Evolutionary conservation across 2,113 vertebrate genomes (phyloP), one percentile per base, ranked within the genome.

Genomic region (Salvelinus sp.): DNA sequence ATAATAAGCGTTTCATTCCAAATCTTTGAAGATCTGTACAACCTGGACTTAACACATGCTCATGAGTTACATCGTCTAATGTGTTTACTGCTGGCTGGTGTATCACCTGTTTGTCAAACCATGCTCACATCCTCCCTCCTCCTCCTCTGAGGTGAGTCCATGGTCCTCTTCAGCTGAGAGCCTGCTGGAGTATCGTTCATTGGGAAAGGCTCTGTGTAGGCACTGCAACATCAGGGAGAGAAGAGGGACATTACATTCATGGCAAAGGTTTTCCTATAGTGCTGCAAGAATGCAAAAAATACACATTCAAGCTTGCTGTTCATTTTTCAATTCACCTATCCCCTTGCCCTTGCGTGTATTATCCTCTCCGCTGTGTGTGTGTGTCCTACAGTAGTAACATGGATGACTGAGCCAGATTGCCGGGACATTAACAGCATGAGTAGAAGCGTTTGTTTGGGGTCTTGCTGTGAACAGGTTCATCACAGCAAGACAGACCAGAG

Each of bases 121-220:
- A 74, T 93, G 75, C 73, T 97, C 96, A 18, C 79, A 84, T 0
- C 65, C 79, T n/a, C 91, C 89, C 23, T 96, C 96, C 0, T 98
- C 96, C 0, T 97, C 97, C 89, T 96, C 98, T 0, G 98, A 99
- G 84, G 96, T 98, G 9, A 93, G 95, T 1, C 92, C 93, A 2
- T 95, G 94, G 78, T 98, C 97, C 76, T 97, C 98, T 0, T 98
- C 96, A 0, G 94, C 94, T 48, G 88, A 87, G 2, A 92, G 89
- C 50, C 84, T 3, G 83, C 83, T 0, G 94, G 91, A 74, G 94
- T 73, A 0, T 93, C 85, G 77, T 93, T 96, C 69, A 96, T 90
- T 50, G 95, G 96, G 89, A 97, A 98, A 33, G 97, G 96, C 88
- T 98, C 98, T 0, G 97, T 98, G 88, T 99, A 98, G 85, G 96